Base-by-base conservation (phyloP, 2,888 invertebrate genomes). In the Torymus texanus region DNA sequence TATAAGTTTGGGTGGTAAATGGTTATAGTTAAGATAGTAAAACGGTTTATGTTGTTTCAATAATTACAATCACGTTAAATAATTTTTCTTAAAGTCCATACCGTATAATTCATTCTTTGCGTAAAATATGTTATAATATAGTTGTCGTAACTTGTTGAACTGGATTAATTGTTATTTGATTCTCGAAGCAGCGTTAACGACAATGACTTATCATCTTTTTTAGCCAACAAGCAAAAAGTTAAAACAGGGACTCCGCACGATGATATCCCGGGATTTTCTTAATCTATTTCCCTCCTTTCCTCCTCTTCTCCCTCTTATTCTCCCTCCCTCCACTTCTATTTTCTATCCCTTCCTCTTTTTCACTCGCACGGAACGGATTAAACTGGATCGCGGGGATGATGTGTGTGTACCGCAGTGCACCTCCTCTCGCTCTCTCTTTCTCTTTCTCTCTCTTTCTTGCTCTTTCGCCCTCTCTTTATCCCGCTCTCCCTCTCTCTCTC, bases 321-420 rank as follows among this genome's bases (percentile, higher is more conserved):
- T 51, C 14, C 8, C 24, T 50, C n/a, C 12, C 5, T 29, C 16
- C 53, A 16, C n/a, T 51, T 51, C 24, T 13, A 16, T 11, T 66
- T 59, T 51, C 66, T 16, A 11, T 67, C 50, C 41, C 56, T 50
- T 51, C 14, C 63, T 18, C 58, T 62, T 41, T 56, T 16, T 12
- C 51, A 21, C 58, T 13, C 13, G n/a, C 18, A 29, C 41, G 16
- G 11, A 71, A 50, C 70, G 78, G 68, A 78, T 78, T 71, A 67
- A 81, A 81, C 72, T 66, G 41, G 78, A 71, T 75, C 78, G 72
- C 78, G 68, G 72, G 72, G 59, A 78, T 78, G 78, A 81, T 67
- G 75, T 74, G 77, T 75, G 66, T 65, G 71, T 75, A 67, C 67
- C 72, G 75, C 81, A 71, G 62, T 75, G 78, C 56, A 73, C 67